A percentile compares a stretch with the other conserved stretches of the same genome.
Conservation (phyloP, 2,113 vertebrate genomes). For the Anguilla rostrata region DNA sequence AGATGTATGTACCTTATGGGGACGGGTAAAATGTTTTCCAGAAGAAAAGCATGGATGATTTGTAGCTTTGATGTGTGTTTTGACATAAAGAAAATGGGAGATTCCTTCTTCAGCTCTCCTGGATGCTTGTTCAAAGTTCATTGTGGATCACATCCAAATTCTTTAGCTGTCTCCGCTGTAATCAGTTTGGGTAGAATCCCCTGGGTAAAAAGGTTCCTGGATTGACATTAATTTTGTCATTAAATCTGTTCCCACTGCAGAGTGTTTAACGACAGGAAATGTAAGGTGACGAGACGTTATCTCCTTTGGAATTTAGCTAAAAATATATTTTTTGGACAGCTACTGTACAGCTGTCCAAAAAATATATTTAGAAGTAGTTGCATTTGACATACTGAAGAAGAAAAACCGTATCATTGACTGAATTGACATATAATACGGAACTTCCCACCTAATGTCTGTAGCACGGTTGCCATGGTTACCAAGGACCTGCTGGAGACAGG, state of each 20-base stretch:
- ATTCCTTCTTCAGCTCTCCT: neutral
- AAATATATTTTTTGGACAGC: neutral
- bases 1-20: neutral
- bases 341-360: neutral
- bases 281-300: neutral
- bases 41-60: neutral
- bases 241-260: neutral
- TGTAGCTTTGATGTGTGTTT: neutral
- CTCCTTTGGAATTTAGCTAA: neutral
- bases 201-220: neutral
- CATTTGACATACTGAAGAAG: neutral
- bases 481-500: neutral
- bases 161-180: neutral
- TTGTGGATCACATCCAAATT: neutral
- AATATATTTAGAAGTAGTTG: no score
- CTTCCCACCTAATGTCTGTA: neutral
- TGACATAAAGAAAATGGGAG: neutral
- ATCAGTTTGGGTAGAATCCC: neutral
- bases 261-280: neutral
- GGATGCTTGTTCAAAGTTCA: neutral
- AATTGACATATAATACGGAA: neutral
- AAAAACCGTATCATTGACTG: neutral
- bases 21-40: neutral
- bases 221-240: constrained; percentile 1
- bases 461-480: constrained; percentile 5